Evolutionary conservation across 35 echinoderm and acorn worm species (phyloP).

Genomic region (Patiria miniata): DNA sequence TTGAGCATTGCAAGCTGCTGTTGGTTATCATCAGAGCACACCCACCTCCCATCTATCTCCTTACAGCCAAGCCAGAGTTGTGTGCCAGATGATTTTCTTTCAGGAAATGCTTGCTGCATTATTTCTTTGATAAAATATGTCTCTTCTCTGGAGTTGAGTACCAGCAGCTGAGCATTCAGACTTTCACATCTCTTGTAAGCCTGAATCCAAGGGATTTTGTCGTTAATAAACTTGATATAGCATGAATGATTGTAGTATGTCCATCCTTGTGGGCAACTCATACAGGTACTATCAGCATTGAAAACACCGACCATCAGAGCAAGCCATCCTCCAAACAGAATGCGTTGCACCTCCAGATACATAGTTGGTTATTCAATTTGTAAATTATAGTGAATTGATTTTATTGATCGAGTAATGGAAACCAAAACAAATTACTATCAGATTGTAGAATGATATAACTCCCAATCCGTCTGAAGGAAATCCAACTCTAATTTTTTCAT

Average conservation of each 20-base stretch:
- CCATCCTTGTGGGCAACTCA: neutral
- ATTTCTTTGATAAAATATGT: neutral
- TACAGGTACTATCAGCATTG: neutral
- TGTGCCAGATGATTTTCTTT: neutral
- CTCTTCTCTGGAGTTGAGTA: neutral
- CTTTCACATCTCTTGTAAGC: neutral
- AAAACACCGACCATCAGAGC: neutral
- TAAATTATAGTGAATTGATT: no score
- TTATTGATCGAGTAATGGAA: no score
- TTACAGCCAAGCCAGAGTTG: conserved; percentile 9
- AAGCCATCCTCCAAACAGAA: neutral
- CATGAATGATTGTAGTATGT: neutral
- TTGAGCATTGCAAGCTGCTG: neutral
- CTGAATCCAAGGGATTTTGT: neutral
- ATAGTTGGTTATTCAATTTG: neutral
- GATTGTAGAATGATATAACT: no score
- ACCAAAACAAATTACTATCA: no score
- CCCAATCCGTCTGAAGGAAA: no score
- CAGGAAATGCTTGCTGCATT: neutral
- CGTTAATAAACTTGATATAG: neutral
- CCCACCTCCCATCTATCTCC: neutral
- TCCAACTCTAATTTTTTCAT: no score
- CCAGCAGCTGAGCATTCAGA: neutral
- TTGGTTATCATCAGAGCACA: neutral
- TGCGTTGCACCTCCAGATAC: neutral